Conservation (phyloP, 1,140 invertebrate species). For the Bacillus rossius region DNA sequence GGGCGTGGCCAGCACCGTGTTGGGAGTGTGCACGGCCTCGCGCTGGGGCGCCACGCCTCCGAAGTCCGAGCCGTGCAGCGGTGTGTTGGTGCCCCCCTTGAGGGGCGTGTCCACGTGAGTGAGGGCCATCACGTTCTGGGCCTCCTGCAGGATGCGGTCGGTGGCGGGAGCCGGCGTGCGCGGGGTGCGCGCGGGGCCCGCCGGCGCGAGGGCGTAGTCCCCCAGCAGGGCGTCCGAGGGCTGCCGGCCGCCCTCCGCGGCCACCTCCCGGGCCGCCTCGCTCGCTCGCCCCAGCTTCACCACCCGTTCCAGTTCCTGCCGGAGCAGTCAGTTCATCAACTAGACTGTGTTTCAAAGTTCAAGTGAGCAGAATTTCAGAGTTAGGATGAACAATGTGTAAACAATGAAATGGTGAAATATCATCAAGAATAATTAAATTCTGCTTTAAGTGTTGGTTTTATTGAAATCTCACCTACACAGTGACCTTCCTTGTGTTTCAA, state of each 20-base stretch:
- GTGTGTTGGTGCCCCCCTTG: conserved; percentile 94
- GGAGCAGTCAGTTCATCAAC: no score
- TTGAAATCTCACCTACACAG: no score
- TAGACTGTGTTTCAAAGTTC: no score
- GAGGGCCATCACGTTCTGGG: conserved; percentile 97
- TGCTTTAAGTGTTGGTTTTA: no score
- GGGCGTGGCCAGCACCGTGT: conserved; percentile 92
- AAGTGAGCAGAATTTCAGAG: no score
- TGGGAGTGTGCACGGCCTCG: conserved; percentile 79
- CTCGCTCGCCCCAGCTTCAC: conserved; percentile 95
- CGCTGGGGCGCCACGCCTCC: conserved; percentile 70
- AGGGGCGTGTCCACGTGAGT: conserved; percentile 96
- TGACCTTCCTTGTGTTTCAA: no score
- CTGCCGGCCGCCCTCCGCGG: conserved; percentile 72
- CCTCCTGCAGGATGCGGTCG: conserved; percentile 82
- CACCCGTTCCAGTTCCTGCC: conserved; percentile 78
- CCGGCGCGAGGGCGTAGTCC: conserved; percentile 84
- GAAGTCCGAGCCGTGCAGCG: conserved; percentile 85
- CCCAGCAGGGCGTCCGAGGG: conserved; percentile 83
- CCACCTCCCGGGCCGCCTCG: conserved; percentile 88
- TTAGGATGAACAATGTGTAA: no score
- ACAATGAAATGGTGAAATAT: no score
- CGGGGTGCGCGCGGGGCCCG: conserved; percentile 67
- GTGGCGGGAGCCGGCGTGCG: conserved; percentile 75
- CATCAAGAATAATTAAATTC: no score